Conservation (phyloP, 2,888 invertebrate genomes). For the Dromius quadrimaculatus region DNA sequence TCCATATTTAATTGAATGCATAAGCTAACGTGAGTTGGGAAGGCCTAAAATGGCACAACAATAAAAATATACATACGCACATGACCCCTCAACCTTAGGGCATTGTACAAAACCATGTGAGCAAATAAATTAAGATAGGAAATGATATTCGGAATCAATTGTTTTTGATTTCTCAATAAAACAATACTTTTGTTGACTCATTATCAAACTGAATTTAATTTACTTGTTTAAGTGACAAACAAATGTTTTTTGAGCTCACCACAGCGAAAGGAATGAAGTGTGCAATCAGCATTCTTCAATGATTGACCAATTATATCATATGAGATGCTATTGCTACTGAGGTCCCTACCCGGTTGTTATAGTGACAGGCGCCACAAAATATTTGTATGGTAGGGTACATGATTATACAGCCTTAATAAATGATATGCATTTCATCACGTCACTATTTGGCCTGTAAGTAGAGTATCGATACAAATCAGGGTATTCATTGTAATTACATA, state of each 20-base stretch:
- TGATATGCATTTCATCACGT: constrained; percentile 29
- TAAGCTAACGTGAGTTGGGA: neutral
- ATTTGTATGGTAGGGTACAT: constrained; percentile 17
- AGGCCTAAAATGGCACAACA: constrained; percentile 1
- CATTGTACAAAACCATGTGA: constrained; percentile 13
- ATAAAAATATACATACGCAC: constrained; percentile 24
- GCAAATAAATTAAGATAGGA: neutral
- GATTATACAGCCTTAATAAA: constrained; percentile 4
- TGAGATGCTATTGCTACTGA: constrained; percentile 34
- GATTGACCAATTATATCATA: constrained; percentile 52
- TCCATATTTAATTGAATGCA: too few species aligned
- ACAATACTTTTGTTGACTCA: constrained; percentile 33
- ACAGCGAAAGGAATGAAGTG: too few species aligned
- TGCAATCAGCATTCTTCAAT: constrained; percentile 39
- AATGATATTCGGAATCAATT: constrained; percentile 33
- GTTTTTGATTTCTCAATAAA: constrained; percentile 18
- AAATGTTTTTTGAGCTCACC: too few species aligned
- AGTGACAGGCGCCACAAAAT: constrained; percentile 35
- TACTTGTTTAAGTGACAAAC: too few species aligned
- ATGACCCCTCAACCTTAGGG: constrained; percentile 1
- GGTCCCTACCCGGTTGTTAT: constrained; percentile 21
- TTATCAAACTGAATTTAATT: too few species aligned
- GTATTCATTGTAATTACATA: constrained; percentile 34
- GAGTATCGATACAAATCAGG: neutral
- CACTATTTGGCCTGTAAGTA: too few species aligned